phyloP scores from a whole-genome alignment of 2,113 vertebrate species.

The Istiophorus platypterus region DNA sequence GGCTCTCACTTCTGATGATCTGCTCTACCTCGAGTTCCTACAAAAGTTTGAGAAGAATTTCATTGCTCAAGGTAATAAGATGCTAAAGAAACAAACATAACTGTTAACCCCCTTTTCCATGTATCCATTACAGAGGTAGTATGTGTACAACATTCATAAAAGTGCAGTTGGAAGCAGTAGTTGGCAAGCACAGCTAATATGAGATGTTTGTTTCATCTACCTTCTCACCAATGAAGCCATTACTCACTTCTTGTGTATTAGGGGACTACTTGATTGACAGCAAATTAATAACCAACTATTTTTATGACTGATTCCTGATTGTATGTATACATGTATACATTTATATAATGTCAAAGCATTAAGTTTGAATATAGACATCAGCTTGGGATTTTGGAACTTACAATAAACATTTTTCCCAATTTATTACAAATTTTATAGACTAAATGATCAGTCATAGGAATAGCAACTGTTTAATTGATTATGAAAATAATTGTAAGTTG shows the following conservation, averaged over 20 bases:
- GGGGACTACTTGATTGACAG: no score
- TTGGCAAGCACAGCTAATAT: not conserved
- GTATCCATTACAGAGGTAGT: not conserved
- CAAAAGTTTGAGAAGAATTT: slow-evolving; percentile 90
- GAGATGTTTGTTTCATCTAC: not conserved
- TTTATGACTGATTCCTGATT: not conserved
- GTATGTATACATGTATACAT: no score
- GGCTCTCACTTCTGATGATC: slow-evolving; percentile 86
- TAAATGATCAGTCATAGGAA: not conserved
- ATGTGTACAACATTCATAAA: not conserved
- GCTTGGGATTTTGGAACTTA: not conserved
- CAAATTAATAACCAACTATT: not conserved
- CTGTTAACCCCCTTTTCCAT: no score
- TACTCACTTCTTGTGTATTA: not conserved
- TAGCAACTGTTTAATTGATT: not conserved
- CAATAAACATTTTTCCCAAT: not conserved
- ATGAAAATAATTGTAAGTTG: not conserved
- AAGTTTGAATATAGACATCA: not conserved
- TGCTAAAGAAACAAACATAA: not conserved
- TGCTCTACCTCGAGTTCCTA: slow-evolving; percentile 88
- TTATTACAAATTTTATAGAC: not conserved
- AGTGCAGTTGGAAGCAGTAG: not conserved
- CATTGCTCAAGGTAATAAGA: slow-evolving; percentile 85
- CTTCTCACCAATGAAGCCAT: not conserved
- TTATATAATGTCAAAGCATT: not conserved